A percentile compares a stretch with the other conserved stretches of the same genome.
Conservation (phyloP, 2,797 vertebrate species). For the Ceyx erithaca region DNA sequence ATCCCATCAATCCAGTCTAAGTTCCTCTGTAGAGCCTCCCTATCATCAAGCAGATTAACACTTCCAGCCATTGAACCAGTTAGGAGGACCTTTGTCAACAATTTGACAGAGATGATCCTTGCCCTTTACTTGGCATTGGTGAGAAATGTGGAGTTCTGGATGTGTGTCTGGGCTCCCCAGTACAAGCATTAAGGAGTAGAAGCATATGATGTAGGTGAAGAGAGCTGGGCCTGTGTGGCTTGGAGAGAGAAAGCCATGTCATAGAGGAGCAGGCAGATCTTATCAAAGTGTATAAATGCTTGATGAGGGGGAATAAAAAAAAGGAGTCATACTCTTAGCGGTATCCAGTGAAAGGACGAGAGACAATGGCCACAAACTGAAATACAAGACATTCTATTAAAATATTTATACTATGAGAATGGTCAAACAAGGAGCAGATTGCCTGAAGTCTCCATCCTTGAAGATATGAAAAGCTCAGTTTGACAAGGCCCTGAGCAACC, state of each 20-base stretch:
- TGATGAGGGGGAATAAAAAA: not conserved
- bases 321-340: not conserved
- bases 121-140: not conserved
- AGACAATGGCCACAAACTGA: not conserved
- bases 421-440: not conserved
- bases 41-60: too few species aligned
- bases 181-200: rapidly evolving
- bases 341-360: not conserved
- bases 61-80: too few species aligned
- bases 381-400: not conserved
- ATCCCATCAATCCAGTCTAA: too few species aligned
- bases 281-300: not conserved
- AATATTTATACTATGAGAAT: not conserved
- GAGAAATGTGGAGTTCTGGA: not conserved
- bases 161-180: not conserved
- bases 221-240: not conserved
- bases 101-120: not conserved
- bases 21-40: too few species aligned
- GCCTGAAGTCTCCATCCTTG: not conserved
- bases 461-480: not conserved
- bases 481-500: not conserved
- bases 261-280: not conserved
- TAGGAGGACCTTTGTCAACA: not conserved
- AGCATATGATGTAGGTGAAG: not conserved
- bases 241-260: not conserved